Conservation (phyloP, 2,797 vertebrate species). For the Pangasius larnaudii region DNA sequence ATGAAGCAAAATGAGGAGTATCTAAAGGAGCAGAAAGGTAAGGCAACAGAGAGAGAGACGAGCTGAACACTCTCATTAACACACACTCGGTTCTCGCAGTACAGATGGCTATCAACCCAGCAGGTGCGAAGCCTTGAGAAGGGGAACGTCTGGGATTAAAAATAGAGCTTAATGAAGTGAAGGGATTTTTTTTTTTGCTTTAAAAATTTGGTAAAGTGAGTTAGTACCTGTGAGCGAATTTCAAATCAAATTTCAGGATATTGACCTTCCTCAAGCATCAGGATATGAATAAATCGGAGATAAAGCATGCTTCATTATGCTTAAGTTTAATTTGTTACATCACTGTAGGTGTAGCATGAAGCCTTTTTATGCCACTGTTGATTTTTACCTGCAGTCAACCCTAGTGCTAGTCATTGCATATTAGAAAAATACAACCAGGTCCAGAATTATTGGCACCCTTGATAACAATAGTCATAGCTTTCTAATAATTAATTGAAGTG, state of each 20-base stretch:
- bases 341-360: background rate
- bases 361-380: background rate
- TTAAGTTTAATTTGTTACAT: background rate
- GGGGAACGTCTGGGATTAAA: slow-evolving; percentile 21
- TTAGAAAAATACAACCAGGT: background rate
- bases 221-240: slow-evolving; percentile 10
- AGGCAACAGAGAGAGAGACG: slow-evolving; percentile 37
- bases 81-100: background rate
- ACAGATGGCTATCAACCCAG: slow-evolving; percentile 28
- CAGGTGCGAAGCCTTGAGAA: slow-evolving; percentile 23
- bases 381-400: background rate
- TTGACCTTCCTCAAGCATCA: slow-evolving; percentile 1
- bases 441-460: background rate
- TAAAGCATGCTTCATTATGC: background rate
- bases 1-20: slow-evolving; percentile 96
- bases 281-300: background rate
- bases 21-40: slow-evolving; percentile 91
- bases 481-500: background rate
- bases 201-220: slow-evolving; percentile 30
- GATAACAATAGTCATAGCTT: background rate
- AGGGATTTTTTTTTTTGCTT: slow-evolving; percentile 28
- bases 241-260: background rate
- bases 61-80: slow-evolving; percentile 47
- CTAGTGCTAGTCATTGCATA: background rate
- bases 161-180: slow-evolving; percentile 40